Percentiles rank a stretch among this genome's conserved stretches.
Conservation (phyloP, 2,113 vertebrate species). For the Trichomycterus rosablanca region DNA sequence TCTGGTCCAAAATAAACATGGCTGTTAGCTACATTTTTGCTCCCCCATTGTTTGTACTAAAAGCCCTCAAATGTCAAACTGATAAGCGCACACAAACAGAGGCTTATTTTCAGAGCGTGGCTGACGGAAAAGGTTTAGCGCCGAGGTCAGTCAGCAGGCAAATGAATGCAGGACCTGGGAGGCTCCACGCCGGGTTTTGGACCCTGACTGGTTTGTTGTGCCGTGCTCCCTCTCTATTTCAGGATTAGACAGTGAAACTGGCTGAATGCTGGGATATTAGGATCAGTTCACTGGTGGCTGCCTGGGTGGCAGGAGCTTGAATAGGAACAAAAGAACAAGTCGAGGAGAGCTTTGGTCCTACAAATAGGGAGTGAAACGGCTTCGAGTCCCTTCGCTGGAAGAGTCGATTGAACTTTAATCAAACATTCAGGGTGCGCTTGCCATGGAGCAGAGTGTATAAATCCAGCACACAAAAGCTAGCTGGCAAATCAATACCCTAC, state of each 20-base stretch:
- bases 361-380: slow-evolving; percentile 76
- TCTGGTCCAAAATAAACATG: slow-evolving; percentile 28
- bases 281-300: slow-evolving; percentile 67
- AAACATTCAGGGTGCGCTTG: slow-evolving; percentile 79
- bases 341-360: slow-evolving; percentile 70
- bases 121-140: slow-evolving; percentile 10
- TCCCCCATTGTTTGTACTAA: slow-evolving; percentile 23
- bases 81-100: slow-evolving; percentile 30
- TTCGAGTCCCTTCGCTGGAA: slow-evolving; percentile 67
- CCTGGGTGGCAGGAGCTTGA: slow-evolving; percentile 80
- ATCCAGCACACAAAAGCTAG: slow-evolving; percentile 80
- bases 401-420: slow-evolving; percentile 92
- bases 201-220: slow-evolving; percentile 57
- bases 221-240: slow-evolving; percentile 61
- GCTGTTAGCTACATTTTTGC: slow-evolving; percentile 2
- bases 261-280: slow-evolving; percentile 74
- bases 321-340: slow-evolving; percentile 82
- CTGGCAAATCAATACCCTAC: slow-evolving; percentile 87
- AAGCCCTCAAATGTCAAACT: slow-evolving; percentile 43
- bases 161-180: not conserved
- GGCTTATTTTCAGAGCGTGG: slow-evolving; percentile 18
- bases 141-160: slow-evolving; percentile 11
- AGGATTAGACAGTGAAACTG: slow-evolving; percentile 71
- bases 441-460: slow-evolving; percentile 68
- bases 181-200: slow-evolving; percentile 70